Base-by-base conservation (phyloP, 2,113 vertebrate species). In the Myiozetetes cayanensis region DNA sequence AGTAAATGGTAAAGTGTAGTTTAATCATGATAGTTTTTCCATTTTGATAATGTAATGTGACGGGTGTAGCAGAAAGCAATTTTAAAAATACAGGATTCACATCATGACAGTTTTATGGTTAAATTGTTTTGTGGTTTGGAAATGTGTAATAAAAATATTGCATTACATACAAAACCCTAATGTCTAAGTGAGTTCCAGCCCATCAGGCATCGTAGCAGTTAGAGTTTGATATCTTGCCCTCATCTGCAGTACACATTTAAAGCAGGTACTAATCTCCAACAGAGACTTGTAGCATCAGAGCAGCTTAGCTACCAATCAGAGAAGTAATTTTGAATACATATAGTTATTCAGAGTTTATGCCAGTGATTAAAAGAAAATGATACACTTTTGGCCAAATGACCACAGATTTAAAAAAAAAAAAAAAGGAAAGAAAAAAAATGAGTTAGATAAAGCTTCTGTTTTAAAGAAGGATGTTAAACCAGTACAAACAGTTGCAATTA, bases 11-110 rank as follows among this genome's bases (percentile, higher is more conserved):
- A 87, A 96, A 96, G 41, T 6, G 14, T 79, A 94, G 96, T 96
- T 95, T 91, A 85, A 89, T 94, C 85, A 89, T 91, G 79, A 79
- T 87, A 65, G 75, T 92, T 96, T 96, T 96, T 96, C 96, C 91
- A 94, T 96, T 96, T 87, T 93, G 84, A 67, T 95, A 96, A 90
- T 82, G 86, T 66, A 75, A 91, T 81, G 84, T 78, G 85, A 86
- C 79, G 79, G 61, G 44, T 85, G 52, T 68, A 90, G 93, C 88
- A 95, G 78, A 91, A 95, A 90, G 87, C 92, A 89, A 91, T 96
- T 96, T 96, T 87, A 25, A 91, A 96, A 97, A 91, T 55, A 88
- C 55, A 85, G 66, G 55, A 46, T 96, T 95, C 8, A 0, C 91
- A 46, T 94, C 52, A 35, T 89, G 94, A 87, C 71, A 87, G 72